phyloP scores from a whole-genome alignment of 2,113 vertebrate species.

The Apistogramma diplotaenia region DNA sequence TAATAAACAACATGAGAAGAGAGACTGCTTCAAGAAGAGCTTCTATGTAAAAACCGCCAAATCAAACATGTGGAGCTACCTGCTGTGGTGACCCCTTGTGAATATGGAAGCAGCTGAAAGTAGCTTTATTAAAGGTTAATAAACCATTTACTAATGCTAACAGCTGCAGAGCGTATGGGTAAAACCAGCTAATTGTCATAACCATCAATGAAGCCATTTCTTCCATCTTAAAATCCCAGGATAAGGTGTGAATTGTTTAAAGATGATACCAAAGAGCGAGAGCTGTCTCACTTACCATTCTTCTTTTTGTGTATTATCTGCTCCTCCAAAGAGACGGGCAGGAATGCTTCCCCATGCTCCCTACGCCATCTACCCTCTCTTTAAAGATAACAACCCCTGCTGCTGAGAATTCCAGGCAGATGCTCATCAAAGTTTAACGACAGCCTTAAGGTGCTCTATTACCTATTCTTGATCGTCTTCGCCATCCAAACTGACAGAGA shows the following conservation, averaged over 20 bases:
- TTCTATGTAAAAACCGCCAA: not conserved
- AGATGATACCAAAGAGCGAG: not conserved
- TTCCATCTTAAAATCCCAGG: not conserved
- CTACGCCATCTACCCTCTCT: constrained; percentile 10
- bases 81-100: not conserved
- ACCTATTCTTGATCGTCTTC: constrained; percentile 75
- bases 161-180: not conserved
- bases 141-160: not conserved
- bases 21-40: not conserved
- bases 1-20: not conserved
- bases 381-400: constrained; percentile 33
- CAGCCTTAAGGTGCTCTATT: constrained; percentile 75
- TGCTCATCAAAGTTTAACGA: constrained; percentile 79
- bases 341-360: not conserved
- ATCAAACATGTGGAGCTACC: not conserved
- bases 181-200: not conserved
- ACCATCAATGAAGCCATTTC: not conserved
- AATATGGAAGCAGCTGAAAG: not conserved
- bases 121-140: not conserved
- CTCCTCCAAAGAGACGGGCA: constrained; percentile 24
- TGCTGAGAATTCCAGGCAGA: constrained; percentile 62
- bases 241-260: not conserved
- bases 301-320: constrained; percentile 13
- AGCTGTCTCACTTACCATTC: constrained; percentile 55
- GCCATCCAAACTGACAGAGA: constrained; percentile 34